These are phyloP conservation scores for Neuroterus valhalla DNA, from an alignment of 1,140 invertebrate species.

Conservation along the genomic window DNA sequence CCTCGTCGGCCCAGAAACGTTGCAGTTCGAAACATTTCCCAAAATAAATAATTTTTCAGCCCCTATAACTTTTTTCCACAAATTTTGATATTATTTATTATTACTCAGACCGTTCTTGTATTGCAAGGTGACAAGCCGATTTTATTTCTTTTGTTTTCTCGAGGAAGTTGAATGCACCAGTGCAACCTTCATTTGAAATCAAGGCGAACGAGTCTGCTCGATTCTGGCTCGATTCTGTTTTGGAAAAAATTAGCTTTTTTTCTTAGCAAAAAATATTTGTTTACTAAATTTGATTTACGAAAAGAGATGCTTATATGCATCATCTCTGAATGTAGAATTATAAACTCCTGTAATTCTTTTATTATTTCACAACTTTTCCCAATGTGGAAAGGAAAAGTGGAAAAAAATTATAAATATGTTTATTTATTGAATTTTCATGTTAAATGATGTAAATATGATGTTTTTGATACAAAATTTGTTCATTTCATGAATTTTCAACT, in stretches of 20 bases:
- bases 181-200: neutral
- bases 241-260: neutral
- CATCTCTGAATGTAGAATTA: too few relatives aligned
- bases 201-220: neutral
- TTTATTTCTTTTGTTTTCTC: neutral
- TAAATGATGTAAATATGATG: too few relatives aligned
- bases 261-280: neutral
- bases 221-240: neutral
- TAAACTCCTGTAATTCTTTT: too few relatives aligned
- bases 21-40: slow-evolving; percentile 7
- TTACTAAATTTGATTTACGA: too few relatives aligned
- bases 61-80: neutral
- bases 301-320: too few relatives aligned
- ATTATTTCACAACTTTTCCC: too few relatives aligned
- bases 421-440: too few relatives aligned
- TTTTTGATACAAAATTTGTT: too few relatives aligned
- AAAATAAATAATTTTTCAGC: slow-evolving; percentile 1
- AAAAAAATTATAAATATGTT: too few relatives aligned
- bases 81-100: neutral
- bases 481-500: too few relatives aligned
- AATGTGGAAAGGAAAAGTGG: too few relatives aligned
- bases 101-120: neutral
- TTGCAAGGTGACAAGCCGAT: neutral
- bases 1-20: neutral
- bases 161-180: neutral